Conservation (phyloP, 2,113 vertebrate species). For the Aldabrachelys gigantea region DNA sequence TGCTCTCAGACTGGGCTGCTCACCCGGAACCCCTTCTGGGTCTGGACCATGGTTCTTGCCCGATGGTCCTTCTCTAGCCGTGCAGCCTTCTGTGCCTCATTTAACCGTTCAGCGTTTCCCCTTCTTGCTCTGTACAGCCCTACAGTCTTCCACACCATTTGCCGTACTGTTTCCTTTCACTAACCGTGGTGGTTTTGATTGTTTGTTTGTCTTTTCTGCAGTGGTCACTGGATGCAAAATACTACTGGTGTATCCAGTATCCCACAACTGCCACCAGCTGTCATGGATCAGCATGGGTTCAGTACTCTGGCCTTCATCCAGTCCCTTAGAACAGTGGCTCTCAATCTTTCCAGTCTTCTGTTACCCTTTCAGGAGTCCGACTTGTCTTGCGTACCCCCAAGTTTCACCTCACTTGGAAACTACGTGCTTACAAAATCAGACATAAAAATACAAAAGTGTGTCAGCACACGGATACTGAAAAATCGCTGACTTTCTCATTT, state of each 20-base stretch:
- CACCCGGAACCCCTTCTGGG: neutral
- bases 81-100: neutral
- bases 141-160: neutral
- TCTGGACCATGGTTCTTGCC: neutral
- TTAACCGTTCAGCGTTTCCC: neutral
- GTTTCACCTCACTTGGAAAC: too few relatives aligned
- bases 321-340: neutral
- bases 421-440: too few relatives aligned
- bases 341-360: too few relatives aligned
- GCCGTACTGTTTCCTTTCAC: neutral
- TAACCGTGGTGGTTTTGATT: neutral
- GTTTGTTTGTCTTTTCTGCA: neutral
- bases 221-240: neutral
- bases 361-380: too few relatives aligned
- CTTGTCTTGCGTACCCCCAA: too few relatives aligned
- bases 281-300: neutral
- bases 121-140: neutral
- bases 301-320: neutral
- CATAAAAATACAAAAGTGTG: too few relatives aligned
- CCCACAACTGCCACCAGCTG: neutral
- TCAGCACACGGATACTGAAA: too few relatives aligned
- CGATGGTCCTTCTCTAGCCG: neutral
- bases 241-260: neutral
- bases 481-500: too few relatives aligned
- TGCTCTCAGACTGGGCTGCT: neutral